Evolutionary conservation across 2,797 vertebrate genomes (phyloP).

Genomic region (Aratinga solstitialis): DNA sequence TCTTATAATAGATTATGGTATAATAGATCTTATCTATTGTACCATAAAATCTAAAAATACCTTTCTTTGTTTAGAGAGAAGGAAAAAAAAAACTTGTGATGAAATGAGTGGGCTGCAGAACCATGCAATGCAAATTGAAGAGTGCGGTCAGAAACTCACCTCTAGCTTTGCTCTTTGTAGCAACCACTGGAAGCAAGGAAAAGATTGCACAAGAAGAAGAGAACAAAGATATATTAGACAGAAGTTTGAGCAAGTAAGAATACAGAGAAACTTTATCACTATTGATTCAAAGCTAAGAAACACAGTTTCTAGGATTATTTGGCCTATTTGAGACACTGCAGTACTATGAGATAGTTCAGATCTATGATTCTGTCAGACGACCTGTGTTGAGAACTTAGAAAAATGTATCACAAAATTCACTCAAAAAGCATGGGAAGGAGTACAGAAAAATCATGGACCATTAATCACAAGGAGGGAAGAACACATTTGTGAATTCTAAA

Average conservation of each 20-base stretch:
- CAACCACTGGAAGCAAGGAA: conserved; percentile 90
- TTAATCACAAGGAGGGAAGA: background rate
- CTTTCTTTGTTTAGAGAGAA: background rate
- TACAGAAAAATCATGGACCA: background rate
- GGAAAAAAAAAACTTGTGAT: background rate
- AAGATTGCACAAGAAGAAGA: conserved; percentile 84
- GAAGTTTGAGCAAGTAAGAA: conserved; percentile 47
- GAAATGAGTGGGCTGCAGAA: conserved; percentile 6
- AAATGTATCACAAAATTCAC: conserved; percentile 1
- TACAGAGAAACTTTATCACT: conserved; percentile 54
- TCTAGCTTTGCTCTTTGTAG: conserved; percentile 95
- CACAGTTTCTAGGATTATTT: conserved; percentile 16
- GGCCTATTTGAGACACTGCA: background rate
- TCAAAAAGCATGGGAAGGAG: background rate
- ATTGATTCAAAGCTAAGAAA: conserved; percentile 32
- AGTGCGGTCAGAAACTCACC: conserved; percentile 89
- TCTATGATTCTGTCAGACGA: conserved; percentile 32
- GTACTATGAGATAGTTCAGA: background rate
- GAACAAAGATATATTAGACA: conserved; percentile 83
- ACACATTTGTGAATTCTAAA: background rate
- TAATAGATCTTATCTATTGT: background rate
- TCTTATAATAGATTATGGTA: background rate
- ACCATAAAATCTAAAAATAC: background rate
- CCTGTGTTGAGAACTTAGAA: background rate
- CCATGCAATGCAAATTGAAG: conserved; percentile 68